phyloP scores from a whole-genome alignment of 2,888 invertebrate species.

The Micoletzkya japonica region DNA sequence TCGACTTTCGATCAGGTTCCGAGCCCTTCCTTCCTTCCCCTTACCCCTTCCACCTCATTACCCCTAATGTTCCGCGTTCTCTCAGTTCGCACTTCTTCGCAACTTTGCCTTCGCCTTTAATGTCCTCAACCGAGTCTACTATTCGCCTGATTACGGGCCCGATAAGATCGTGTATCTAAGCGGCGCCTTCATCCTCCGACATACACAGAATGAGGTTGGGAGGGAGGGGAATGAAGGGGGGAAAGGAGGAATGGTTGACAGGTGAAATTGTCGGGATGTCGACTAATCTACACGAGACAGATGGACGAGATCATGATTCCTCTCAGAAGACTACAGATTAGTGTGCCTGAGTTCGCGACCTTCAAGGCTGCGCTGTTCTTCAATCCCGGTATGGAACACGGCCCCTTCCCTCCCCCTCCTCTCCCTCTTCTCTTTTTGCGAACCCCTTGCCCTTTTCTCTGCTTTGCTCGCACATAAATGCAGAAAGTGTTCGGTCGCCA shows the following conservation, averaged over 20 bases:
- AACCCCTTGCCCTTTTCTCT: no score
- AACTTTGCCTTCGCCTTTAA: constrained; percentile 64
- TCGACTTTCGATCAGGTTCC: constrained; percentile 54
- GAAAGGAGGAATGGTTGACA: constrained; percentile 20
- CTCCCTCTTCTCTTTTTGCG: no score
- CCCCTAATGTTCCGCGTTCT: constrained; percentile 27
- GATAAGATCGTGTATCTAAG: constrained; percentile 63
- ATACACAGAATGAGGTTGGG: constrained; percentile 50
- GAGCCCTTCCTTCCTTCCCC: not conserved
- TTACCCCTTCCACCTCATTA: not conserved
- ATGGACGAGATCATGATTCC: constrained; percentile 64
- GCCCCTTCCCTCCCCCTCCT: not conserved
- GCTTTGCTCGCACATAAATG: no score
- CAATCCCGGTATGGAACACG: constrained; percentile 60
- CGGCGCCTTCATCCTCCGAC: constrained; percentile 61
- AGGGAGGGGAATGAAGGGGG: not conserved
- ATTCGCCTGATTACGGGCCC: constrained; percentile 61
- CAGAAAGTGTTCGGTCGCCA: no score
- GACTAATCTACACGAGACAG: constrained; percentile 61
- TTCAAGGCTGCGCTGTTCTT: constrained; percentile 62
- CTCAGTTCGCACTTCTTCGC: constrained; percentile 57
- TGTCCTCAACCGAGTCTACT: constrained; percentile 60
- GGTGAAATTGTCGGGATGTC: constrained; percentile 61
- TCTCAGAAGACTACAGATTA: constrained; percentile 49
- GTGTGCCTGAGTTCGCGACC: constrained; percentile 57